phyloP scores from a whole-genome alignment of 1,140 invertebrate species.

The Aphelinus atriplicis region DNA sequence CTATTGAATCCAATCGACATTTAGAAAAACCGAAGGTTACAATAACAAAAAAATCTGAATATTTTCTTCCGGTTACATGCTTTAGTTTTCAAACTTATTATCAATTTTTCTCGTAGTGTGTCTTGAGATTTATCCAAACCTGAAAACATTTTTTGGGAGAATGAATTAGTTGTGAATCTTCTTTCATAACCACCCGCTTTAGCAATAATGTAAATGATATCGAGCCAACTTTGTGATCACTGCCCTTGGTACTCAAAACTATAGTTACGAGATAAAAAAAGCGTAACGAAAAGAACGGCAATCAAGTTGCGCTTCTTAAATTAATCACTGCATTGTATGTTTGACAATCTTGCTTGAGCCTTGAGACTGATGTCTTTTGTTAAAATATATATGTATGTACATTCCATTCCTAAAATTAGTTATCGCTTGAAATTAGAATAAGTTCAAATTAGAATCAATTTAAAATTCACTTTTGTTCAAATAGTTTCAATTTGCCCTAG shows the following conservation, averaged over 20 bases:
- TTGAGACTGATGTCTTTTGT: slow-evolving; percentile 52
- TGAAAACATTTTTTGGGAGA: too few relatives aligned
- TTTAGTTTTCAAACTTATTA: slow-evolving; percentile 39
- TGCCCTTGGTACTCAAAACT: slow-evolving; percentile 2
- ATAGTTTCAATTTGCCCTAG: slow-evolving; percentile 15
- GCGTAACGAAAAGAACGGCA: neutral
- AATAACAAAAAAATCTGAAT: slow-evolving; percentile 8
- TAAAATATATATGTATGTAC: neutral
- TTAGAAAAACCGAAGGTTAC: slow-evolving; percentile 17
- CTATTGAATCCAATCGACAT: slow-evolving; percentile 5
- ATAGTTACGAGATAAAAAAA: slow-evolving; percentile 8
- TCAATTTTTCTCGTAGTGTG: too few relatives aligned
- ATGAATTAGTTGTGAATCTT: neutral
- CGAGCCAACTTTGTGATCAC: neutral
- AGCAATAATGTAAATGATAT: too few relatives aligned
- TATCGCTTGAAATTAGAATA: too few relatives aligned
- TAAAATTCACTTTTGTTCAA: slow-evolving; percentile 38
- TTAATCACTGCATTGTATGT: slow-evolving; percentile 47
- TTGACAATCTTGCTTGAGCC: slow-evolving; percentile 61
- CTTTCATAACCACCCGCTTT: neutral
- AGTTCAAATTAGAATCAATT: slow-evolving; percentile 32
- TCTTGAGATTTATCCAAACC: too few relatives aligned
- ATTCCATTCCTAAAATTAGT: too few relatives aligned
- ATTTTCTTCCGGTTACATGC: slow-evolving; percentile 42
- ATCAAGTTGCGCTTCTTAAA: slow-evolving; percentile 35